These are phyloP conservation scores for Ornithoptera alexandrae DNA, from an alignment of 2,888 invertebrate species.

Conservation along the genomic window DNA sequence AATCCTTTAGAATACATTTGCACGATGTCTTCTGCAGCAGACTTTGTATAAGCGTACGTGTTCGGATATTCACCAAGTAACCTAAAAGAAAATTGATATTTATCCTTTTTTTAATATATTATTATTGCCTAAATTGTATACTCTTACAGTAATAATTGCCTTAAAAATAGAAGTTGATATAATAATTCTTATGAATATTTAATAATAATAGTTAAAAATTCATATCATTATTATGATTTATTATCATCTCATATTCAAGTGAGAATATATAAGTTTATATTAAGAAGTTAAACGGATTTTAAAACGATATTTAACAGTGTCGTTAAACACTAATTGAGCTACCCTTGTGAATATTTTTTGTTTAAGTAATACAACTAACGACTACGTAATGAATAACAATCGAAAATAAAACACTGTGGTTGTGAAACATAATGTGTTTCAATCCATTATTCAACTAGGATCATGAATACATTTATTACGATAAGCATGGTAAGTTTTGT, in stretches of 20 bases:
- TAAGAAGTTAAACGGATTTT: no score
- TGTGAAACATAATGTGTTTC: no score
- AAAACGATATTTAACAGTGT: background rate
- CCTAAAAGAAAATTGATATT: constrained; percentile 52
- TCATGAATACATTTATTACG: background rate
- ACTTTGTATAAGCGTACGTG: constrained; percentile 96
- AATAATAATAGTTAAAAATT: no score
- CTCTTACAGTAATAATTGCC: background rate
- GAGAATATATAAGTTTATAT: no score
- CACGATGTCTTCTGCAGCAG: constrained; percentile 91
- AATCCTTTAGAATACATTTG: constrained; percentile 84
- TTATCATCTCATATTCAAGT: no score
- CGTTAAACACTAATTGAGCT: background rate
- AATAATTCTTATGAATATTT: no score
- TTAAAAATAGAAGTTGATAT: background rate
- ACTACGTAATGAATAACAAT: background rate
- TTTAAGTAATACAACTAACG: background rate
- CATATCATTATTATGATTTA: no score
- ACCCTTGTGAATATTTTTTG: background rate
- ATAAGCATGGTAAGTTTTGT: background rate
- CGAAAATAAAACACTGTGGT: background rate
- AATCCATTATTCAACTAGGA: no score
- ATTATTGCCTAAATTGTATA: background rate
- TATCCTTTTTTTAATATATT: background rate
- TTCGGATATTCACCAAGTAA: constrained; percentile 90